Evolutionary conservation across 2,113 vertebrate genomes (phyloP).

Genomic region (Cercocebus atys): DNA sequence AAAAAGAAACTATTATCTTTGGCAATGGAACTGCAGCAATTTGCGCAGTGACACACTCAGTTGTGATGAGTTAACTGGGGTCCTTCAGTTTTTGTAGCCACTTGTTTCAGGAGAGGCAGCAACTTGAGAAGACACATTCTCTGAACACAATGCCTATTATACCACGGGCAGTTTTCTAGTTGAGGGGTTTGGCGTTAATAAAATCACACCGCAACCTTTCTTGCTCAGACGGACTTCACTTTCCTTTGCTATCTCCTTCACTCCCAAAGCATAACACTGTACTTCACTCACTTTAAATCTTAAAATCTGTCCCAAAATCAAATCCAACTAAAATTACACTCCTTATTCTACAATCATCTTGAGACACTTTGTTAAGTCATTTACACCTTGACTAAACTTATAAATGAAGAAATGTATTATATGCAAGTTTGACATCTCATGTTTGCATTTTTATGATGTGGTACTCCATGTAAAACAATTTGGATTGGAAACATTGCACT

Average conservation of each 20-base stretch:
- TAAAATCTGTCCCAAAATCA: not conserved
- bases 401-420: not conserved
- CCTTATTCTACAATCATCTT: not conserved
- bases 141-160: not conserved
- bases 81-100: not conserved
- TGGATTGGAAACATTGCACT: not conserved
- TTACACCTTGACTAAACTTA: not conserved
- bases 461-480: not conserved
- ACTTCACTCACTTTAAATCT: not conserved
- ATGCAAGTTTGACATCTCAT: not conserved
- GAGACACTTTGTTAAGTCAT: not conserved
- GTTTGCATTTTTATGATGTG: not conserved
- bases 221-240: fast-evolving
- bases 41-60: not conserved
- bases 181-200: not conserved
- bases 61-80: not conserved
- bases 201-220: not conserved
- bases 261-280: not conserved
- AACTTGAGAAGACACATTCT: not conserved
- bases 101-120: not conserved
- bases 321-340: not conserved
- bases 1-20: not conserved
- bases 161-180: fast-evolving
- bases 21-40: not conserved
- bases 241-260: not conserved